Percentiles rank a stretch among this genome's conserved stretches.
Evolutionary conservation across 2,888 invertebrate species (phyloP).

Genomic region (Mylabris sibirica): DNA sequence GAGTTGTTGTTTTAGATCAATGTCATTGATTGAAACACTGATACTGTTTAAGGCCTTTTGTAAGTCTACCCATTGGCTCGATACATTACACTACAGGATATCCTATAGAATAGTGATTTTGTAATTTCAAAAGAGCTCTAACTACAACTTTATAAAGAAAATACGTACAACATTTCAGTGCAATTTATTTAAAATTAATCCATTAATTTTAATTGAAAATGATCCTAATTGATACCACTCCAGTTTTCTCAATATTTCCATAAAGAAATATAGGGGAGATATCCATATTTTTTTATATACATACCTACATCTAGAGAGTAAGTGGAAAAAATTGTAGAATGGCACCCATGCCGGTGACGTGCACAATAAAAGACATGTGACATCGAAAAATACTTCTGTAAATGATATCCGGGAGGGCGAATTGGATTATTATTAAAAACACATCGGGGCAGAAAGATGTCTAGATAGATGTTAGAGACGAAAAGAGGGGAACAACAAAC

Average conservation of each 20-base stretch:
- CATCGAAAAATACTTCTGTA: conserved; percentile 59
- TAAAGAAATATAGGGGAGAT: conserved; percentile 21
- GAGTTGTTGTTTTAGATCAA: conserved; percentile 35
- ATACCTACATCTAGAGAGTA: too few relatives aligned
- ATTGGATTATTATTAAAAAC: conserved; percentile 53
- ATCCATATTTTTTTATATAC: conserved; percentile 10
- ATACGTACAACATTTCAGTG: conserved; percentile 9
- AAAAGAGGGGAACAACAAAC: conserved; percentile 28
- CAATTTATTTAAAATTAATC: conserved; percentile 26
- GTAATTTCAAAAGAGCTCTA: conserved; percentile 41
- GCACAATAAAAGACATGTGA: conserved; percentile 57
- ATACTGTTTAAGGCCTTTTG: conserved; percentile 50
- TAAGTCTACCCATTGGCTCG: conserved; percentile 42
- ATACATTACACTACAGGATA: conserved; percentile 45
- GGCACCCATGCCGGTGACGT: conserved; percentile 39
- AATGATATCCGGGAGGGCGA: conserved; percentile 53
- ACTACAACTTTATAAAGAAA: conserved; percentile 29
- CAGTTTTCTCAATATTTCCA: conserved; percentile 21
- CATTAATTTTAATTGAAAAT: conserved; percentile 18
- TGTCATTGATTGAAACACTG: conserved; percentile 44
- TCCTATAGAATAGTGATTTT: conserved; percentile 38
- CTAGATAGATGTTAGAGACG: conserved; percentile 35
- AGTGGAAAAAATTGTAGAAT: conserved; percentile 17
- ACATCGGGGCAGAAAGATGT: conserved; percentile 49
- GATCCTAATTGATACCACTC: conserved; percentile 20